These are phyloP conservation scores for Hemicordylus capensis DNA, from an alignment of 2,113 vertebrate genomes.

Conservation along the genomic window DNA sequence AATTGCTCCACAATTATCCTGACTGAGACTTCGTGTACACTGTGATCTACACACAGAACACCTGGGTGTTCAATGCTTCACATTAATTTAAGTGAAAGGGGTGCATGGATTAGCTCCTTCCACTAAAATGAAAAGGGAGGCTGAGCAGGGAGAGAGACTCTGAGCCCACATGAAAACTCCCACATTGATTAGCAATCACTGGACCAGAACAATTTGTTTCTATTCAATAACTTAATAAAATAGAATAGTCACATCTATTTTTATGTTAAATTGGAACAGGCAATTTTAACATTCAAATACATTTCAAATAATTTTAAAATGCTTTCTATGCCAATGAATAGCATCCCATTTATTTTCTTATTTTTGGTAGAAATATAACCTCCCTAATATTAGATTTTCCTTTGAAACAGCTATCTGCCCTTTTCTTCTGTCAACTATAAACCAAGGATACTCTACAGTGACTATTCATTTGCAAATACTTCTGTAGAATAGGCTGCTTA, in stretches of 20 bases:
- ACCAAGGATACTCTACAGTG: slow-evolving; percentile 47
- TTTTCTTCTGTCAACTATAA: slow-evolving; percentile 29
- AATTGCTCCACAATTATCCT: background rate
- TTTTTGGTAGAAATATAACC: slow-evolving; percentile 12
- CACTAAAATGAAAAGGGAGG: background rate
- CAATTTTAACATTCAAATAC: background rate
- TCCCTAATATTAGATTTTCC: slow-evolving; percentile 31
- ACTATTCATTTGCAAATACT: slow-evolving; percentile 33
- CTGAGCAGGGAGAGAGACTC: background rate
- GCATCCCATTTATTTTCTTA: slow-evolving; percentile 25
- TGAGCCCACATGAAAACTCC: background rate
- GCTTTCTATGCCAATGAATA: slow-evolving; percentile 32
- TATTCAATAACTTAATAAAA: background rate
- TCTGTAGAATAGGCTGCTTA: slow-evolving; percentile 26
- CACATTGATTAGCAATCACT: background rate
- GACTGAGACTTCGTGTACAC: background rate
- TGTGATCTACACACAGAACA: background rate
- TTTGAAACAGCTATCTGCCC: slow-evolving; percentile 17
- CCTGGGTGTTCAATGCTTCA: background rate
- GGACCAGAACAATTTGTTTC: background rate
- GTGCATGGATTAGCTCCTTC: background rate
- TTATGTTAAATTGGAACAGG: background rate
- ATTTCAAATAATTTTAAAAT: background rate
- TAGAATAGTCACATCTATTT: background rate
- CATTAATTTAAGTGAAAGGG: background rate